A percentile compares a stretch with the other conserved stretches of the same genome.
phyloP scores from a whole-genome alignment of 2,113 vertebrate genomes.

The Macrotus californicus region DNA sequence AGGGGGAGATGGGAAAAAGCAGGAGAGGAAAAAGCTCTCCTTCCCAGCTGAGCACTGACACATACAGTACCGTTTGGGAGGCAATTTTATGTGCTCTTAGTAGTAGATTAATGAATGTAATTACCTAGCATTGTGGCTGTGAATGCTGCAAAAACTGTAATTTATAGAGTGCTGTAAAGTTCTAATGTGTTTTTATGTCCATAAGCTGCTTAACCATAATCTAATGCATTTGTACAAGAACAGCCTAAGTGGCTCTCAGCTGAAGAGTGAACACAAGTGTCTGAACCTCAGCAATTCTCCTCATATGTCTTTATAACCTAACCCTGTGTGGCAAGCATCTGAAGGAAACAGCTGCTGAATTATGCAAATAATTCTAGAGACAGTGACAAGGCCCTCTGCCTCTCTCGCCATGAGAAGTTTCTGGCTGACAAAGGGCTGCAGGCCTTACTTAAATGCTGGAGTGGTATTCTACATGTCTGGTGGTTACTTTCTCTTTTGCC shows the following conservation, averaged over 20 bases:
- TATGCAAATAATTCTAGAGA: constrained; percentile 54
- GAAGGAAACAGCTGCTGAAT: constrained; percentile 70
- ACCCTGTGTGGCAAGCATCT: constrained; percentile 60
- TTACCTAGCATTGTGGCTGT: constrained; percentile 80
- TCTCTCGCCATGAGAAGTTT: constrained; percentile 25
- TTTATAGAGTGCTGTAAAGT: constrained; percentile 84
- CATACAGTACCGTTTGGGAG: constrained; percentile 67
- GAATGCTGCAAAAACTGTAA: constrained; percentile 81
- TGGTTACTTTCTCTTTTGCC: not conserved
- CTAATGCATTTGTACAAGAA: constrained; percentile 81
- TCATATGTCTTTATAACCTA: constrained; percentile 69
- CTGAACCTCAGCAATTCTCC: constrained; percentile 62
- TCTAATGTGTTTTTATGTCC: constrained; percentile 86
- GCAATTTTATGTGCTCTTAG: constrained; percentile 83
- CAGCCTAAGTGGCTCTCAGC: constrained; percentile 76
- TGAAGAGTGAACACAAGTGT: constrained; percentile 59
- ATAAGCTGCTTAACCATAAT: constrained; percentile 85
- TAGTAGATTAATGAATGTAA: constrained; percentile 87
- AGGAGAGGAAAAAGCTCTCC: not conserved
- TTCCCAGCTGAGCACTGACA: constrained; percentile 72
- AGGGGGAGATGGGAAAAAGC: not conserved
- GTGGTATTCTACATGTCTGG: not conserved
- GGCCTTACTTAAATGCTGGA: constrained; percentile 36
- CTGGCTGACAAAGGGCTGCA: constrained; percentile 39
- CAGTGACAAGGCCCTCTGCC: constrained; percentile 47